These are phyloP conservation scores for Danionella dracula DNA, from an alignment of 2,797 vertebrate genomes.

Conservation along the genomic window DNA sequence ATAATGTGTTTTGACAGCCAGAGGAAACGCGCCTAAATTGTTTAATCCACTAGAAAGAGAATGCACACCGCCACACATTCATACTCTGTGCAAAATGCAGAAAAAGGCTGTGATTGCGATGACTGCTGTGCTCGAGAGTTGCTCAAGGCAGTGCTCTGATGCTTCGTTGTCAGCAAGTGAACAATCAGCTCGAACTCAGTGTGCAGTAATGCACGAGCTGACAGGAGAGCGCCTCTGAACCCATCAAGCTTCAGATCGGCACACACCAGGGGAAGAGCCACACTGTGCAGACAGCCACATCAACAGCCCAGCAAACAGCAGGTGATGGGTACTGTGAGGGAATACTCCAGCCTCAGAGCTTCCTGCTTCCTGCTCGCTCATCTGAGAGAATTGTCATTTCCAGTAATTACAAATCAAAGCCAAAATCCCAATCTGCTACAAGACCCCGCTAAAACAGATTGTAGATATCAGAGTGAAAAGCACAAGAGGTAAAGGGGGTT, in stretches of 20 bases:
- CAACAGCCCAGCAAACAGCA: slow-evolving; percentile 29
- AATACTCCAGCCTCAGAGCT: slow-evolving; percentile 21
- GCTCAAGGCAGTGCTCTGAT: slow-evolving; percentile 33
- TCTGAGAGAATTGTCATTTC: slow-evolving; percentile 13
- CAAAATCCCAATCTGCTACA: background rate
- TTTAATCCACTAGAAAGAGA: background rate
- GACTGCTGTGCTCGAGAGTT: slow-evolving; percentile 12
- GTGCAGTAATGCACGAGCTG: slow-evolving; percentile 35
- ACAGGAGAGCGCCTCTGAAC: slow-evolving; percentile 34
- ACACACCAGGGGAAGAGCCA: slow-evolving; percentile 27
- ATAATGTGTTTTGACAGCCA: slow-evolving; percentile 3
- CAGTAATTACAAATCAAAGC: background rate
- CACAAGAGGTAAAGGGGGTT: background rate
- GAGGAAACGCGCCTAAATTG: background rate
- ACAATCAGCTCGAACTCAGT: slow-evolving; percentile 29
- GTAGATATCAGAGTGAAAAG: background rate
- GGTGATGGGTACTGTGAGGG: slow-evolving; percentile 19
- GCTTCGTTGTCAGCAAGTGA: slow-evolving; percentile 20
- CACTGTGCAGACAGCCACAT: slow-evolving; percentile 28
- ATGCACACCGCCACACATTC: background rate
- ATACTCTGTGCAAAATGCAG: too few species aligned
- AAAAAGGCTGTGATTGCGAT: slow-evolving; percentile 7
- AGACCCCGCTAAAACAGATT: background rate
- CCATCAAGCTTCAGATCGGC: slow-evolving; percentile 30
- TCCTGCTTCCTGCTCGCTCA: slow-evolving; percentile 22